Base-by-base conservation (phyloP, 2,797 vertebrate genomes). In the Brachymystax lenok region DNA sequence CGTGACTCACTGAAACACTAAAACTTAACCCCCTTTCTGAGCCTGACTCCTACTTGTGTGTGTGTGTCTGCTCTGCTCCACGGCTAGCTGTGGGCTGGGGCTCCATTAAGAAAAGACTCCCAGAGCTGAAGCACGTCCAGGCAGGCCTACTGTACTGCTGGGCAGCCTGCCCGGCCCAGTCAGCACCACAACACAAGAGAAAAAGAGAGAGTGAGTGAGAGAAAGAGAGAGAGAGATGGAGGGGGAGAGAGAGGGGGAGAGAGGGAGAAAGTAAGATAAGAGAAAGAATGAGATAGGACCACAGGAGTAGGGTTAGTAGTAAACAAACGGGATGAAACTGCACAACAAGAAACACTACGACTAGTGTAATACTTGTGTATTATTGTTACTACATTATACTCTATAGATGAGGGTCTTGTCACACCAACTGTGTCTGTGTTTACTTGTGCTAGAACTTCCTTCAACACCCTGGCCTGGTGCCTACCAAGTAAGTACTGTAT, bases 61-160 rank as follows among this genome's bases (percentile, higher is more conserved):
- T 21, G 10, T 2, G 21, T 61, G 56, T 61, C 21, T 24, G 59
- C 59, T 63, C 74, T 79, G 76, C 75, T 83, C 54, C 74, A 76
- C 71, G 77, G 59, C 59, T 63, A 12, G 21, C 21, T 24, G 59
- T 63, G 59, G 59, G 59, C 59, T 24, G 59, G 59, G 76, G 73
- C 72, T 71, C 63, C 66, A 75, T 79, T 87, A 82, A 86, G 83
- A 89, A 52, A 74, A 84, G 75, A 77, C 80, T 87, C 87, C 90
- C 86, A 85, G 86, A 88, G 82, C 83, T 73, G 79, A 77, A 88
- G 83, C 84, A 84, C 82, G 90, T 87, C 87, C 86, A 86, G 87
- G 82, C 80, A 63, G 3, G 59, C 59, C 59, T 63, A 63, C 59
- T 63, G 82, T 83, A 69, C 54, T 59, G 33, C 68, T 70, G 52